Percentiles rank a stretch among this genome's conserved stretches.
Evolutionary conservation across 2,113 vertebrate genomes (phyloP).

Genomic region (Archilochus colubris): DNA sequence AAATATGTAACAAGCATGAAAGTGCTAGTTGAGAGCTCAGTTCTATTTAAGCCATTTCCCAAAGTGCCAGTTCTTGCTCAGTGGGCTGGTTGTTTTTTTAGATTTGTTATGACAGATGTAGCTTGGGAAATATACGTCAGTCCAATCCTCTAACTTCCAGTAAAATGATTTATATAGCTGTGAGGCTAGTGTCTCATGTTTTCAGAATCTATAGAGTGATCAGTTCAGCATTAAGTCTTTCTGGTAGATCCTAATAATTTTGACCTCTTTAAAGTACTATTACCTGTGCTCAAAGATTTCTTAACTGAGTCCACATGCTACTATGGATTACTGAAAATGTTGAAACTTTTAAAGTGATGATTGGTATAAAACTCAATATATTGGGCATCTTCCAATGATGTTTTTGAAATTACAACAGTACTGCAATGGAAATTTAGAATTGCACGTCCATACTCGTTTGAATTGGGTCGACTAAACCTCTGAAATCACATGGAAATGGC

Average conservation of each 20-base stretch:
- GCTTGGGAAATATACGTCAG: slow-evolving; percentile 67
- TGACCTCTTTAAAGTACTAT: background rate
- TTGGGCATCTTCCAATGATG: background rate
- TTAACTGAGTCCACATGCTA: background rate
- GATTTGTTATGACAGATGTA: slow-evolving; percentile 72
- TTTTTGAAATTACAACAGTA: background rate
- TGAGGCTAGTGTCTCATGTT: background rate
- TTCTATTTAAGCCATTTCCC: slow-evolving; percentile 69
- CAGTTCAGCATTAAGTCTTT: background rate
- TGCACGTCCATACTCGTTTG: background rate
- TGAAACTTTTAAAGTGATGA: background rate
- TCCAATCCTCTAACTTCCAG: slow-evolving; percentile 56
- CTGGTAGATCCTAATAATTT: background rate
- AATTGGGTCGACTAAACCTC: background rate
- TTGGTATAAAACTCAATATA: background rate
- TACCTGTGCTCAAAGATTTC: background rate
- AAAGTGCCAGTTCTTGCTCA: slow-evolving; percentile 69
- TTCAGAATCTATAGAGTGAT: background rate
- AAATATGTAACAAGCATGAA: slow-evolving; percentile 14
- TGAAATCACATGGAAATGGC: background rate
- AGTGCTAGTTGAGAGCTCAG: slow-evolving; percentile 24
- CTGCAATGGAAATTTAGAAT: background rate
- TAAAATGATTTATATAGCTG: slow-evolving; percentile 45
- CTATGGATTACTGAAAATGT: background rate
- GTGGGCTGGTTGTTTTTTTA: slow-evolving; percentile 72